phyloP scores from a whole-genome alignment of 1,140 invertebrate species.

The Caenorhabditis elegans region DNA sequence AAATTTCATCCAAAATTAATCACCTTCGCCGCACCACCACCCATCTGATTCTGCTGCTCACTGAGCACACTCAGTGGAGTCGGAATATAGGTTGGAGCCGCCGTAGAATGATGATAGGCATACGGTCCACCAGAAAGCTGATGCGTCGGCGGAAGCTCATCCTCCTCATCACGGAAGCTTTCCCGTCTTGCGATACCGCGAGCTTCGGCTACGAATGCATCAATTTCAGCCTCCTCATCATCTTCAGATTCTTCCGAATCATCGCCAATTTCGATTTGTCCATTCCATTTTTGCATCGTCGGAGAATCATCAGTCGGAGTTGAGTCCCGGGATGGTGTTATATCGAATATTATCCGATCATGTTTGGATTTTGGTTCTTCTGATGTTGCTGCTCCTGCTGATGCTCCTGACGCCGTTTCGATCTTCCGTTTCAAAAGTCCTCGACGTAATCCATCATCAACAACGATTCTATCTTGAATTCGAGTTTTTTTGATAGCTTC shows the following conservation, averaged over 20 bases:
- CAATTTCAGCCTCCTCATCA: slow-evolving; percentile 38
- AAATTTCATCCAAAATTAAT: too few species aligned
- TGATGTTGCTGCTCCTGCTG: neutral
- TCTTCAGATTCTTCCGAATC: neutral
- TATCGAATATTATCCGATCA: neutral
- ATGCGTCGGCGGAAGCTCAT: neutral
- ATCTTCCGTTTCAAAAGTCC: neutral
- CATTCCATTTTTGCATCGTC: slow-evolving; percentile 31
- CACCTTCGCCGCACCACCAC: neutral
- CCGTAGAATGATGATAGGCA: neutral
- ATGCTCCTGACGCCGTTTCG: neutral
- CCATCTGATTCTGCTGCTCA: slow-evolving; percentile 7
- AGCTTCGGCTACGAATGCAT: slow-evolving; percentile 17
- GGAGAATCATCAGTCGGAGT: neutral
- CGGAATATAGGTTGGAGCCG: neutral
- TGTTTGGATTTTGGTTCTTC: neutral
- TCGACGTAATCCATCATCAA: neutral
- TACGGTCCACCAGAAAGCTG: neutral
- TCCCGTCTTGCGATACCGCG: neutral
- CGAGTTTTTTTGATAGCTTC: neutral
- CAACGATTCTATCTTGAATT: slow-evolving; percentile 14
- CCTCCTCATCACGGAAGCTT: neutral
- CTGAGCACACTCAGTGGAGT: neutral
- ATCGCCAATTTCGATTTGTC: slow-evolving; percentile 24
- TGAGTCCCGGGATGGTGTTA: neutral